These are phyloP conservation scores for Mastacembelus armatus DNA, from an alignment of 2,797 vertebrate species.

Conservation along the genomic window DNA sequence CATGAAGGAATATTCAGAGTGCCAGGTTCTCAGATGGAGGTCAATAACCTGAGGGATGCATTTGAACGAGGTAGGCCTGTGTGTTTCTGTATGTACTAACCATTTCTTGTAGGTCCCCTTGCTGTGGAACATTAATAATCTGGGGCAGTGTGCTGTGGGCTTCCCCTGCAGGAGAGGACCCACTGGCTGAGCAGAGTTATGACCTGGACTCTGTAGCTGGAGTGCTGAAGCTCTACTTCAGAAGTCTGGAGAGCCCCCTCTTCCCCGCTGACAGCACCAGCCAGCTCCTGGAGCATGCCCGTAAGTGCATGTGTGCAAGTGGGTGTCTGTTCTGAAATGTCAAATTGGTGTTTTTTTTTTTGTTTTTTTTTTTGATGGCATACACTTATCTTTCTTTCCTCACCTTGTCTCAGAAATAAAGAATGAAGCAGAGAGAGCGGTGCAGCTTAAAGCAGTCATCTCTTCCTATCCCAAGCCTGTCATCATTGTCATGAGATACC, in stretches of 20 bases:
- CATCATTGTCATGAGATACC: conserved; percentile 89
- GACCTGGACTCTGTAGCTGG: conserved; percentile 91
- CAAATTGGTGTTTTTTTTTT: background rate
- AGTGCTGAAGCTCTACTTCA: conserved; percentile 91
- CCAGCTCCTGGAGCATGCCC: conserved; percentile 83
- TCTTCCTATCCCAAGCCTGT: conserved; percentile 76
- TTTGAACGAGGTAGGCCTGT: conserved; percentile 87
- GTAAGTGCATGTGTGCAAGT: conserved; percentile 70
- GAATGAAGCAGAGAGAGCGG: conserved; percentile 78
- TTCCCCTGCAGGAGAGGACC: conserved; percentile 86
- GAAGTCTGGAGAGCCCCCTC: conserved; percentile 86
- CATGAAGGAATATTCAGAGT: conserved; percentile 94
- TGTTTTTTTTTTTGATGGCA: no score
- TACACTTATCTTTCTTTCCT: conserved; percentile 9
- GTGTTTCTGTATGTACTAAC: background rate
- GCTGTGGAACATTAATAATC: conserved; percentile 62
- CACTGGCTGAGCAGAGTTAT: conserved; percentile 77
- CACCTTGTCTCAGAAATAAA: conserved; percentile 82
- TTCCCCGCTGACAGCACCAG: conserved; percentile 85
- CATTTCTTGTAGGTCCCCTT: background rate
- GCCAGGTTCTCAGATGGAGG: conserved; percentile 86
- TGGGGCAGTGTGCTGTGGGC: conserved; percentile 60
- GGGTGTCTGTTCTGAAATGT: background rate
- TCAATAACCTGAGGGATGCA: conserved; percentile 88
- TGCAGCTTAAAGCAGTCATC: conserved; percentile 82